phyloP scores from a whole-genome alignment of 2,888 invertebrate species.

The Hoplodrina blanda region DNA sequence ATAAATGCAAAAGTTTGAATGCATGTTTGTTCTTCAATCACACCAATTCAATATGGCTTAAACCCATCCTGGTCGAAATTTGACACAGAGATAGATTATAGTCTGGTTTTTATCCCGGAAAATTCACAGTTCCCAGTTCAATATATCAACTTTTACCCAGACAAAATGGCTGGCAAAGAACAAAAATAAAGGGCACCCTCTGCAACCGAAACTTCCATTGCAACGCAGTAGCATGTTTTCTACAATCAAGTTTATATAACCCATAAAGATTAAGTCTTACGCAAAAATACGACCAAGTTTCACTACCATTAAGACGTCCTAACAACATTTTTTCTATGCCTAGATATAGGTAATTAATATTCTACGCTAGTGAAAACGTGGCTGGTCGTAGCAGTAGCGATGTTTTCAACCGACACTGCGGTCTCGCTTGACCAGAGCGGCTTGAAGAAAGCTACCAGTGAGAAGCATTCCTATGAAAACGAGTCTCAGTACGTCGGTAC shows the following conservation, averaged over 20 bases:
- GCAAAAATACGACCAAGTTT: constrained; percentile 20
- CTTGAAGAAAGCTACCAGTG: constrained; percentile 65
- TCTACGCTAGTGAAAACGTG: constrained; percentile 62
- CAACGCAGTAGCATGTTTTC: too few species aligned
- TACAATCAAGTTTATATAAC: background rate
- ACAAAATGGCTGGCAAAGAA: too few species aligned
- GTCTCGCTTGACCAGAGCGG: constrained; percentile 61
- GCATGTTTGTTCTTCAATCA: too few species aligned
- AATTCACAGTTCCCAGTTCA: too few species aligned
- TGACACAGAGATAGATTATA: too few species aligned
- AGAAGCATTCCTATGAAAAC: constrained; percentile 70
- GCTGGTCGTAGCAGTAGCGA: constrained; percentile 52
- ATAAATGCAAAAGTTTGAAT: too few species aligned
- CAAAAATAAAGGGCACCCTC: too few species aligned
- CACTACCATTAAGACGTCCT: constrained; percentile 6
- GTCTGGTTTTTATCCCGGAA: too few species aligned
- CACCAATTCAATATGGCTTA: too few species aligned
- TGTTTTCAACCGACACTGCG: constrained; percentile 54
- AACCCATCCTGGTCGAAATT: too few species aligned
- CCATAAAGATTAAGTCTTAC: constrained; percentile 3
- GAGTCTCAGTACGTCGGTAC: constrained; percentile 38
- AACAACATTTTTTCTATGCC: constrained; percentile 9
- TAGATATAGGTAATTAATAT: constrained; percentile 46
- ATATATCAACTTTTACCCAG: too few species aligned
- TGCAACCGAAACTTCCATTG: too few species aligned